Evolutionary conservation across 30 jellyfish, hydroid and myxozoan species (phyloP).

Genomic region (Sanderia malayensis): DNA sequence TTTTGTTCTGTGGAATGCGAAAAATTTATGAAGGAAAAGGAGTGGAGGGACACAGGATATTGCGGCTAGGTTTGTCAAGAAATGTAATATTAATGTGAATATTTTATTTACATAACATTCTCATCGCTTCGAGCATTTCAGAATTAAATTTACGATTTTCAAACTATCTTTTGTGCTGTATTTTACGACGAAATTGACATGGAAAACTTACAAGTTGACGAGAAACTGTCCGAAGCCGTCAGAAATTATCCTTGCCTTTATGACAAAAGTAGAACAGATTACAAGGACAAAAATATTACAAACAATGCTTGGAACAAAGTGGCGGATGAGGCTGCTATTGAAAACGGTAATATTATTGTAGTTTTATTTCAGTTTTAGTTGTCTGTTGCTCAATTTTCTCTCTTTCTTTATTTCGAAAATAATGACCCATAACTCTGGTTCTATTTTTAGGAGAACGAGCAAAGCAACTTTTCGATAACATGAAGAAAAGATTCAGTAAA

Average conservation of each 20-base stretch:
- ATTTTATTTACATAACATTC: too few species aligned
- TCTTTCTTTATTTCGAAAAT: not conserved
- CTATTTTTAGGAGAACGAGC: conserved; percentile 38
- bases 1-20: too few species aligned
- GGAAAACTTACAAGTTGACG: conserved; percentile 30
- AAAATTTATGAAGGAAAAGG: too few species aligned
- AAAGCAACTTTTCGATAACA: conserved; percentile 34
- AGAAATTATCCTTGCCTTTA: conserved; percentile 33
- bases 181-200: conserved; percentile 9
- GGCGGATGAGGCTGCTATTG: conserved; percentile 23
- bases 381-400: not conserved
- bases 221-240: conserved; percentile 38
- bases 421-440: not conserved
- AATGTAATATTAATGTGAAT: too few species aligned
- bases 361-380: not conserved
- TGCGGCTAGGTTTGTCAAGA: too few species aligned
- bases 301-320: conserved; percentile 39
- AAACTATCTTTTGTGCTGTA: not conserved
- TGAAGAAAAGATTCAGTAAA: conserved; percentile 48
- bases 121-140: too few species aligned
- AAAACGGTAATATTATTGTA: conserved; percentile 12
- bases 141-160: not conserved
- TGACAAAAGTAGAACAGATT: conserved; percentile 27
- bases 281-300: conserved; percentile 30
- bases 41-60: too few species aligned